phyloP scores from a whole-genome alignment of 2,797 vertebrate genomes.

The Premnoplex brunnescens region DNA sequence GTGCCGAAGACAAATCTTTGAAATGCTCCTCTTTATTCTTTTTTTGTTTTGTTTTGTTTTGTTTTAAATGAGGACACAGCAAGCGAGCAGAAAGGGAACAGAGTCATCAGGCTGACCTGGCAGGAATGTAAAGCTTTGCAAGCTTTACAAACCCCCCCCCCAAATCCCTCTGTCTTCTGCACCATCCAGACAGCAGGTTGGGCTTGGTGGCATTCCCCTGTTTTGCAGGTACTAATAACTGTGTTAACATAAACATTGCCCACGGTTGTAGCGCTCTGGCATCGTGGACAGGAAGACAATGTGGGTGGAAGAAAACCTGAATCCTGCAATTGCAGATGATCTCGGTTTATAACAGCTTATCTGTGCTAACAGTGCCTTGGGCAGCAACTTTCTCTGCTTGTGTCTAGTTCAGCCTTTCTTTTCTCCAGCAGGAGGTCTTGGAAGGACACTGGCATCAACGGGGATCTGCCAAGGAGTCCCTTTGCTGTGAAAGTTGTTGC shows the following conservation, averaged over 20 bases:
- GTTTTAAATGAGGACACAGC: background rate
- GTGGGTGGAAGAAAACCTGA: background rate
- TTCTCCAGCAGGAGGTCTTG: background rate
- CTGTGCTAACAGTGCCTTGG: background rate
- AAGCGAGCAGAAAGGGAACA: background rate
- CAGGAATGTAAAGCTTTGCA: background rate
- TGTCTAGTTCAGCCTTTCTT: background rate
- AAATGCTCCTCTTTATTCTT: background rate
- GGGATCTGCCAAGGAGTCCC: background rate
- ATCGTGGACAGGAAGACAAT: background rate
- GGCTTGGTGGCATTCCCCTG: background rate
- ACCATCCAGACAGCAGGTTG: background rate
- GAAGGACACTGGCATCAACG: background rate
- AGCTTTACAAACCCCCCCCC: background rate
- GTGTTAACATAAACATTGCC: background rate
- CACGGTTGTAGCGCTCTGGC: background rate
- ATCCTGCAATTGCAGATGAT: background rate
- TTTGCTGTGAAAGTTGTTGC: background rate
- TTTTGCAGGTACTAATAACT: background rate
- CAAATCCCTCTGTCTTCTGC: background rate
- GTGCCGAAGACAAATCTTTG: accelerated
- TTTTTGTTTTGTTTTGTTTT: background rate
- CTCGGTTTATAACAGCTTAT: background rate
- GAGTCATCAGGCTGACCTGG: background rate
- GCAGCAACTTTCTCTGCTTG: background rate